Conservation (phyloP, 2,797 vertebrate species). For the Mormyrus proboscirostris region DNA sequence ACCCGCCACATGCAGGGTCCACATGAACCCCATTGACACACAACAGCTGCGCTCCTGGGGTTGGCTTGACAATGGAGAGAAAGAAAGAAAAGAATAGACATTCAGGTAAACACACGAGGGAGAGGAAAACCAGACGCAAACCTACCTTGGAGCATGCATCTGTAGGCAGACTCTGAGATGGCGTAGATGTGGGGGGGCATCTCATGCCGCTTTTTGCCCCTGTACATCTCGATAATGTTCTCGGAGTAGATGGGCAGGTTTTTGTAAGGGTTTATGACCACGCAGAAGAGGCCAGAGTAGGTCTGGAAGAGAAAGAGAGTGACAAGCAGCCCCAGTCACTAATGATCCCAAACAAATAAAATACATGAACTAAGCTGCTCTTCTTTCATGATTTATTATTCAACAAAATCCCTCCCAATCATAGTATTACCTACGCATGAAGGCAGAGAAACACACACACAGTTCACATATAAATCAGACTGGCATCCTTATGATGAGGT, state of each 20-base stretch:
- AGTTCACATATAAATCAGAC: not conserved
- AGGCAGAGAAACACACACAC: not conserved
- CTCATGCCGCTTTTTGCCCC: constrained; percentile 95
- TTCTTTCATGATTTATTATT: not conserved
- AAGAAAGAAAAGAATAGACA: not conserved
- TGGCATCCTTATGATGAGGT: not conserved
- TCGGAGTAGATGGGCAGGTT: constrained; percentile 98
- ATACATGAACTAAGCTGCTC: not conserved
- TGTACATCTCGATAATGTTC: constrained; percentile 98
- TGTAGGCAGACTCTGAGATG: constrained; percentile 94
- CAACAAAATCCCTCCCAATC: not conserved
- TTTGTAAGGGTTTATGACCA: constrained; percentile 98
- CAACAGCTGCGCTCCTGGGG: not conserved
- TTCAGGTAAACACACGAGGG: not conserved
- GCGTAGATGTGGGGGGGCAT: constrained; percentile 98
- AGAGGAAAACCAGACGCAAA: not conserved
- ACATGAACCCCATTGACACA: not conserved
- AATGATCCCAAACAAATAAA: not conserved
- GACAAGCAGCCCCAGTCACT: not conserved
- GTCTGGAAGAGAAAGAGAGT: constrained; percentile 62
- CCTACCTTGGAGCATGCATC: constrained; percentile 98
- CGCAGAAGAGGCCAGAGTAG: constrained; percentile 98
- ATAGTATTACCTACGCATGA: not conserved
- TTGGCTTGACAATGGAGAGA: not conserved
- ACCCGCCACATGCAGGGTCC: not conserved